phyloP scores from a whole-genome alignment of 37 sponge, comb jelly and placozoan species.

The Hexactinellida sp. region DNA sequence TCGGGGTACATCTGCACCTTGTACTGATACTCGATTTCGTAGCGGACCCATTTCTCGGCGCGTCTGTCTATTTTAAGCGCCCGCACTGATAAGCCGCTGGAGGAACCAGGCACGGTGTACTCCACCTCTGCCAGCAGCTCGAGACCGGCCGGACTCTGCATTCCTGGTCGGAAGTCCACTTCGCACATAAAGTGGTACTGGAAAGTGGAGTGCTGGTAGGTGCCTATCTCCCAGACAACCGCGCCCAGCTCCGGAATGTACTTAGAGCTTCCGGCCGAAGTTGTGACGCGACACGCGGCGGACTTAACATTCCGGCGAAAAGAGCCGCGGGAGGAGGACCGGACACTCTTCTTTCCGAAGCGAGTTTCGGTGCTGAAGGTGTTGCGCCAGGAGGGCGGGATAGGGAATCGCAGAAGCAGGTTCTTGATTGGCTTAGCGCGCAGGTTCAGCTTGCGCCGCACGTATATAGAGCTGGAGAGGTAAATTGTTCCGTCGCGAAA shows the following conservation, averaged over 20 bases:
- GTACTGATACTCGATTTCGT: constrained; percentile 70
- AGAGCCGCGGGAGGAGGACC: constrained; percentile 58
- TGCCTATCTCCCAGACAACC: constrained; percentile 64
- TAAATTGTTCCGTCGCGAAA: constrained; percentile 45
- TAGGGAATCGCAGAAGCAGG: constrained; percentile 52
- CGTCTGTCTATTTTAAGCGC: constrained; percentile 5
- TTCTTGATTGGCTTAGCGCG: constrained; percentile 49
- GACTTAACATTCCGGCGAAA: constrained; percentile 54
- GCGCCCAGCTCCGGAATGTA: constrained; percentile 58
- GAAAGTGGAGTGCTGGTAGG: constrained; percentile 25
- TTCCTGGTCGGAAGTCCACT: constrained; percentile 38
- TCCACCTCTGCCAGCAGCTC: constrained; percentile 44
- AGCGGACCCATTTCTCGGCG: constrained; percentile 75
- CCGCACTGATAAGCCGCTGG: constrained; percentile 44
- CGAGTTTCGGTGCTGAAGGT: constrained; percentile 41
- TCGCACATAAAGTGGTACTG: constrained; percentile 56
- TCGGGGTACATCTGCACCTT: constrained; percentile 80
- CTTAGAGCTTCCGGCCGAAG: constrained; percentile 49
- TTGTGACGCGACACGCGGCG: constrained; percentile 18
- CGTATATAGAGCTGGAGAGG: constrained; percentile 39
- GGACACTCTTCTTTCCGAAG: constrained; percentile 56
- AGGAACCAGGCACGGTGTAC: constrained; percentile 62
- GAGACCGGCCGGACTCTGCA: constrained; percentile 43
- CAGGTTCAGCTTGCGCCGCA: constrained; percentile 60
- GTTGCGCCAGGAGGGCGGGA: constrained; percentile 51